phyloP scores from a whole-genome alignment of 1,140 invertebrate species.

The Conus betulinus region DNA sequence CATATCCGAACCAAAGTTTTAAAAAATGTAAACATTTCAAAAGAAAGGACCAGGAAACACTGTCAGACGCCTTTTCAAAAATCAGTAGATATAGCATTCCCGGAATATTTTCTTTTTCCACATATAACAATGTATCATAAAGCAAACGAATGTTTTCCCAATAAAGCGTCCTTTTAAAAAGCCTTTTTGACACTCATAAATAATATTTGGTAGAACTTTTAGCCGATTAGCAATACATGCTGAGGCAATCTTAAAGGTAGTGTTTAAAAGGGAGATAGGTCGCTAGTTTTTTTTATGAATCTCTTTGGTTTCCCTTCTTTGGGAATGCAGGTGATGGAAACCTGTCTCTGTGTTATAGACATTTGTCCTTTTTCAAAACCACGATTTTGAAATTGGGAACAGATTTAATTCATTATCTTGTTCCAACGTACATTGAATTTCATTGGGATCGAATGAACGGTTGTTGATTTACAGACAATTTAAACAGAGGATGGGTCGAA shows the following conservation, averaged over 20 bases:
- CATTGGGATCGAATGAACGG: too few relatives aligned
- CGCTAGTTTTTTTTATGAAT: slow-evolving; percentile 35
- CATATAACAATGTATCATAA: slow-evolving; percentile 23
- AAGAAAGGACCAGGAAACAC: slow-evolving; percentile 35
- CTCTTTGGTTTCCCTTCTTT: slow-evolving; percentile 30
- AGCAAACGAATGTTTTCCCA: slow-evolving; percentile 31
- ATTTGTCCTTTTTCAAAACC: background rate
- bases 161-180: slow-evolving; percentile 33
- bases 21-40: slow-evolving; percentile 22
- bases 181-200: slow-evolving; percentile 11
- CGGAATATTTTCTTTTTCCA: slow-evolving; percentile 28
- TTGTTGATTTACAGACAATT: too few relatives aligned
- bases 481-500: too few relatives aligned
- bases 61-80: slow-evolving; percentile 46
- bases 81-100: slow-evolving; percentile 25
- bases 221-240: slow-evolving; percentile 28
- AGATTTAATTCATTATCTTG: too few relatives aligned
- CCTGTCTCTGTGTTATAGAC: background rate
- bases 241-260: slow-evolving; percentile 19
- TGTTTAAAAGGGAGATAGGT: slow-evolving; percentile 30
- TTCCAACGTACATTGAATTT: too few relatives aligned
- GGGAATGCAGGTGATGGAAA: slow-evolving; percentile 25
- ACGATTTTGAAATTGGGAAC: too few relatives aligned
- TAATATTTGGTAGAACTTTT: slow-evolving; percentile 18
- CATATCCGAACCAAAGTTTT: slow-evolving; percentile 33